Base-by-base conservation (phyloP, 2,113 vertebrate species). In the Takifugu flavidus region DNA sequence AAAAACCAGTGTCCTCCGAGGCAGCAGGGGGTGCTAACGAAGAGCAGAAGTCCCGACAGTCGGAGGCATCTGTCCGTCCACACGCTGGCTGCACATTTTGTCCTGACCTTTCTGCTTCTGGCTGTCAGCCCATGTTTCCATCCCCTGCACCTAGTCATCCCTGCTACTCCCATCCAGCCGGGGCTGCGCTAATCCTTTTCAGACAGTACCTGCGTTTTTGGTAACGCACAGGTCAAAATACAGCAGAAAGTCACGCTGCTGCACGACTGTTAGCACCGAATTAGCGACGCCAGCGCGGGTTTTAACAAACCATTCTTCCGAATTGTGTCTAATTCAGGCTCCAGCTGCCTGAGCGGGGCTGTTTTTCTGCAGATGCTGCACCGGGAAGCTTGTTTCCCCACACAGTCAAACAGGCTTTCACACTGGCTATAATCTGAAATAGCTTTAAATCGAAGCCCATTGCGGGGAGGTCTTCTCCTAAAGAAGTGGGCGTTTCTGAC, bases 11-110 rank as follows among this genome's bases (percentile, higher is more conserved):
- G 55, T 74, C 56, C 29, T 49, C 12, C 25, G 31, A 49, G 49
- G 54, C 82, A 67, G 70, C 54, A 74, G 70, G 67, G 65, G 78
- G 55, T 31, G 79, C 61, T 60, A 46, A 75, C 43, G 55, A 64
- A 53, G 56, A 47, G 44, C 14, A 56, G 43, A 6, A 60, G 20
- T 42, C 28, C 26, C 46, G 65, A 27, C 58, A 44, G 27, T 51
- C 14, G 20, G 49, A 54, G 56, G 67, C 65, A 68, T 73, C 63
- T 65, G 75, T 57, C 70, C 53, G 60, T 53, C 66, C 75, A 52
- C 67, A 70, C 58, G 56, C 62, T 59, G 70, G 73, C 65, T 79
- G 73, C 69, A 81, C 75, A 78, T 77, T 74, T 66, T 75, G 75
- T 77, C 61, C 82, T 65, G 73, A 81, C 78, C 78, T 79, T 74